phyloP scores from a whole-genome alignment of 2,888 invertebrate species.

The Autographa pulchrina region DNA sequence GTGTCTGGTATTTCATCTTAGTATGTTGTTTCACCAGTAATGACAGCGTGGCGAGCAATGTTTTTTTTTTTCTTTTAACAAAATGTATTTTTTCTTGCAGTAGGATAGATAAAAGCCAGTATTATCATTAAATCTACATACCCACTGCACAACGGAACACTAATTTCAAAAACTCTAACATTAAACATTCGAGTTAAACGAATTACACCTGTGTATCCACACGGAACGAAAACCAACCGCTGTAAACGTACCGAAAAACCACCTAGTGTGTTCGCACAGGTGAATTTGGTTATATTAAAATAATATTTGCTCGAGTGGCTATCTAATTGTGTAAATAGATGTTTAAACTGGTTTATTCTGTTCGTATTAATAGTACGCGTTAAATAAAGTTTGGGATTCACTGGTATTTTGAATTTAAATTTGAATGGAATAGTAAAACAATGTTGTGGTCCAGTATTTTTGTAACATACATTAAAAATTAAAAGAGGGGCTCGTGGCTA shows the following conservation, averaged over 20 bases:
- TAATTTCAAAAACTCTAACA: constrained; percentile 25
- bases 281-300: constrained; percentile 58
- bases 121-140: background rate
- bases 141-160: background rate
- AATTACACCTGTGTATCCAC: constrained; percentile 53
- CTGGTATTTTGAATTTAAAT: constrained; percentile 16
- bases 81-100: too few species aligned
- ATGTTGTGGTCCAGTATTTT: too few species aligned
- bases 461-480: background rate
- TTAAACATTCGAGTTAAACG: constrained; percentile 47
- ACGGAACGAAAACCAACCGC: constrained; percentile 49
- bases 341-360: constrained; percentile 35
- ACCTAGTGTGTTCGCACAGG: constrained; percentile 52
- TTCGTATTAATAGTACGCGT: background rate
- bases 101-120: background rate
- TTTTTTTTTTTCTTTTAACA: too few species aligned
- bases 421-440: background rate
- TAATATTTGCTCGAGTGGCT: constrained; percentile 48
- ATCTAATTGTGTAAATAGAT: constrained; percentile 46
- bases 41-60: too few species aligned
- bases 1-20: too few species aligned
- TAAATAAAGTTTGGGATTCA: background rate
- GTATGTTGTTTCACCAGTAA: too few species aligned
- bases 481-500: too few species aligned
- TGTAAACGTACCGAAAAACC: constrained; percentile 44